These are phyloP conservation scores for Pedicia rivosa DNA, from an alignment of 2,888 invertebrate species.

Conservation along the genomic window DNA sequence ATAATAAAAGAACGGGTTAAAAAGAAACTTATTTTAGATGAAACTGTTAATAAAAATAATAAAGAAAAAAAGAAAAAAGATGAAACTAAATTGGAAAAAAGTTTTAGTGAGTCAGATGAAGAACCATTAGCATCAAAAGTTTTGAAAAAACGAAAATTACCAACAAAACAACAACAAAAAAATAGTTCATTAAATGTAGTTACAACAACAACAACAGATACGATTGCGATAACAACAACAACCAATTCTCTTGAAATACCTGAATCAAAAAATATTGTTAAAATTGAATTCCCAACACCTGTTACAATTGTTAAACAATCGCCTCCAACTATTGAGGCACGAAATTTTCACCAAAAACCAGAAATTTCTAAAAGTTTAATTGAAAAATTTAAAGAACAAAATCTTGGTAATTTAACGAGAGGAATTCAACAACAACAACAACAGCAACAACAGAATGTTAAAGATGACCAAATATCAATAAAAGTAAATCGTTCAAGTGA, in stretches of 20 bases:
- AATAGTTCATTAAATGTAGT: no score
- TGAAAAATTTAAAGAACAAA: neutral
- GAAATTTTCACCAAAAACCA: no score
- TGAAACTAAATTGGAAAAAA: slow-evolving; percentile 25
- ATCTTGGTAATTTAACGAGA: neutral
- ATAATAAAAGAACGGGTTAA: slow-evolving; percentile 19
- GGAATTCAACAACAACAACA: no score
- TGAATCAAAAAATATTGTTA: neutral
- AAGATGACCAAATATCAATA: neutral
- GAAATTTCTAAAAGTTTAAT: no score
- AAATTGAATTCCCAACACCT: neutral
- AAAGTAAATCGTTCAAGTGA: slow-evolving; percentile 1
- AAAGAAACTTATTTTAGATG: slow-evolving; percentile 8
- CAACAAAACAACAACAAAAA: neutral
- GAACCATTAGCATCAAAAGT: slow-evolving; percentile 41
- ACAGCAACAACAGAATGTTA: no score
- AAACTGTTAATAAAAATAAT: neutral
- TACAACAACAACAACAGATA: no score
- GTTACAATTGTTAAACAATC: neutral
- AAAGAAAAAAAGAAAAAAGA: slow-evolving; percentile 3
- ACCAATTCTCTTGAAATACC: neutral
- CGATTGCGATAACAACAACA: no score
- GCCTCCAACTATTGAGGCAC: neutral
- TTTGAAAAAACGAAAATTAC: neutral
- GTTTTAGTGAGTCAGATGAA: slow-evolving; percentile 47